Evolutionary conservation across 2,797 vertebrate species (phyloP), one percentile per base, ranked within the genome.

Genomic region (Alosa sapidissima): DNA sequence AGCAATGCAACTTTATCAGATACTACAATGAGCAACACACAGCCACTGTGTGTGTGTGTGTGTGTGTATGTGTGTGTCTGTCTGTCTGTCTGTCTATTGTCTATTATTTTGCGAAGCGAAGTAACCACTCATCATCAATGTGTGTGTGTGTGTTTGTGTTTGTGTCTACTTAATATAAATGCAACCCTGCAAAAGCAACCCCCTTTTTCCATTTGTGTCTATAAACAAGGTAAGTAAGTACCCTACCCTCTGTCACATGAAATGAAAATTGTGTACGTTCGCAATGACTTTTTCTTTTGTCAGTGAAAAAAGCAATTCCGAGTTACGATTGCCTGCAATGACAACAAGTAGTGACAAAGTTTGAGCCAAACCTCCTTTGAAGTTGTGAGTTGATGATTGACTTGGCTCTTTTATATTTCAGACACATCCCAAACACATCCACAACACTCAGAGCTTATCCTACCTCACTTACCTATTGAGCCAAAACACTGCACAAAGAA

Each of bases 1-100:
- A 95, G 96, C 36, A 45, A 75, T 45, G 14, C 68, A 75, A 75
- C 68, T 36, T 7, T 45, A 88, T 90, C 72, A 87, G 89, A 84
- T 81, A 24, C 41, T 84, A 45, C 36, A 41, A 13, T 24, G n/a
- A 9, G 1, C 58, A 62, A 24, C n/a, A 24, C 55, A 60, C 8
- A 21, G 41, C 68, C 52, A 58, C 33, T 84, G 75, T 81, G 84
- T 82, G 81, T 68, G 81, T 82, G 58, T 82, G 54, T 24, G 84
- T 36, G 10, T 48, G 75, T 86, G 68, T 0, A 90, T 89, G 45
- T 47, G 45, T 28, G 28, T 55, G 81, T 16, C 0, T 55, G 13
- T 33, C 51, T 55, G 81, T 82, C 4, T 5, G 81, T 92, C 89
- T 62, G 58, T 21, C 8, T 60, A 49, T 13, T 51, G 58, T 51